These are phyloP conservation scores for Presbytis comata DNA, from an alignment of 2,797 vertebrate genomes.

Conservation along the genomic window DNA sequence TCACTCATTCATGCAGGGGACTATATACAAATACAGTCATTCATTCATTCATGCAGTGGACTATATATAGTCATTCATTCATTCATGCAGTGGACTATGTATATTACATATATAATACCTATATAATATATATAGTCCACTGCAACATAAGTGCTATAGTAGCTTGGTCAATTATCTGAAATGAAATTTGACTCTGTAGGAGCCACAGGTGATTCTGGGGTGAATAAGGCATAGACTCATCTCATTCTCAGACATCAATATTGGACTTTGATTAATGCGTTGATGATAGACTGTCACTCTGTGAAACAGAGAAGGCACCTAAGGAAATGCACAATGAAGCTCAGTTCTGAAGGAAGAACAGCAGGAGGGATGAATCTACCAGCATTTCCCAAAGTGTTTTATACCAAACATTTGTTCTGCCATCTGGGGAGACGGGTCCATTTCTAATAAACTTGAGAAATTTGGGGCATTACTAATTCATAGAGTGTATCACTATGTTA, in stretches of 20 bases:
- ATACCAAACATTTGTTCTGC: neutral
- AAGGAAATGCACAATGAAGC: neutral
- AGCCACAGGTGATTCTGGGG: neutral
- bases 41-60: no score
- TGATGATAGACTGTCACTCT: neutral
- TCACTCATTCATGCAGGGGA: neutral
- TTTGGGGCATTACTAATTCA: neutral
- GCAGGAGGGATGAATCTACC: neutral
- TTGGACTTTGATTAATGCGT: neutral
- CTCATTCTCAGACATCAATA: neutral
- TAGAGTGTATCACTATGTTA: neutral
- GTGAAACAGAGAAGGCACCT: neutral
- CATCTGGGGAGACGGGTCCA: neutral
- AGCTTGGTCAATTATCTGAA: neutral
- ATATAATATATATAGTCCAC: neutral
- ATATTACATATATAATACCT: neutral
- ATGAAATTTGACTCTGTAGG: neutral
- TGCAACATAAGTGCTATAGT: neutral
- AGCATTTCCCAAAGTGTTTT: neutral
- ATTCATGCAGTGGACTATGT: neutral
- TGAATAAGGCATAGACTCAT: neutral
- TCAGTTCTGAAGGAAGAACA: neutral
- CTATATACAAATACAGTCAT: no score
- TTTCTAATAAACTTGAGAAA: neutral
- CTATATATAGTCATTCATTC: no score